Evolutionary conservation across 2,888 invertebrate species (phyloP).

Genomic region (Cetonia aurata): DNA sequence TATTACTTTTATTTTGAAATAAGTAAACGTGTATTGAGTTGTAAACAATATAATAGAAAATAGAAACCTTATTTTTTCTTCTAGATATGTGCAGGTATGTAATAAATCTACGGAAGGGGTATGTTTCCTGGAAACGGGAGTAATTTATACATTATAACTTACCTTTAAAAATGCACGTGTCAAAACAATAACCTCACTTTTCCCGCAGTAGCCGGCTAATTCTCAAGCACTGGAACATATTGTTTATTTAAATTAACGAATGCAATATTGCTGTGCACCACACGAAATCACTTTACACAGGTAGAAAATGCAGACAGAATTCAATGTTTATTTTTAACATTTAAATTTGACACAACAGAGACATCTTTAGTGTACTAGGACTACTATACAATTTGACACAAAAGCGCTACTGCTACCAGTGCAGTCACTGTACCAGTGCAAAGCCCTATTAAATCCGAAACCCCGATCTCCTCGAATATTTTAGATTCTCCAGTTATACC

Average conservation of each 20-base stretch:
- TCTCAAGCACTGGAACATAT: constrained; percentile 13
- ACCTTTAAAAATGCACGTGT: constrained; percentile 42
- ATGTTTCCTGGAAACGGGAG: constrained; percentile 4
- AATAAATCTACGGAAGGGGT: background rate
- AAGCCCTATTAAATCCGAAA: too few relatives aligned
- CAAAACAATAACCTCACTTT: constrained; percentile 40
- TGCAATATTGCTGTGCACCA: constrained; percentile 14
- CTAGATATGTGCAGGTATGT: too few relatives aligned
- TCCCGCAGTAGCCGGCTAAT: background rate
- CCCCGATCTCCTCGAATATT: too few relatives aligned
- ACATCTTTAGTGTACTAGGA: constrained; percentile 9
- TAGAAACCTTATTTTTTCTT: too few relatives aligned
- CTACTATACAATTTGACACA: background rate
- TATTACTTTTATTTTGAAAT: too few relatives aligned
- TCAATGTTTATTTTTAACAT: constrained; percentile 36
- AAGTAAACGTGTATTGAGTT: background rate
- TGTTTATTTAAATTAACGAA: constrained; percentile 14
- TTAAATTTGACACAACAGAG: constrained; percentile 18
- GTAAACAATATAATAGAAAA: too few relatives aligned
- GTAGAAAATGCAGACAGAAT: constrained; percentile 28
- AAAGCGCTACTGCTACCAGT: too few relatives aligned
- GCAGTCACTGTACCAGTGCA: too few relatives aligned
- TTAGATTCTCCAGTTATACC: too few relatives aligned
- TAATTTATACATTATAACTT: constrained; percentile 14
- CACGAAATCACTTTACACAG: constrained; percentile 19